phyloP scores from a whole-genome alignment of 2,113 vertebrate species.

The Hylia prasina region DNA sequence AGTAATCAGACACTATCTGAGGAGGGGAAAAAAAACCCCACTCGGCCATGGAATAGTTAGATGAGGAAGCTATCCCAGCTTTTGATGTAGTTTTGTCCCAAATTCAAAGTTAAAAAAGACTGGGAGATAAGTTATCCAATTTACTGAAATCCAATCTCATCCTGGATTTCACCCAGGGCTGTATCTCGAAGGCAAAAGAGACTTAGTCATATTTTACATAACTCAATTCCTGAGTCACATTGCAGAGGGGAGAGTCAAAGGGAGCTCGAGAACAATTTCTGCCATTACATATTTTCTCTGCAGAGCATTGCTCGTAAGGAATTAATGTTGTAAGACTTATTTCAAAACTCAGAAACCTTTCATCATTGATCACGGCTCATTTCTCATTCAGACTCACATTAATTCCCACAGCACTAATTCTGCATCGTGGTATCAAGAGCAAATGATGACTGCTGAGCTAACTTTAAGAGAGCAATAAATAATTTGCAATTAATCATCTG shows the following conservation, averaged over 20 bases:
- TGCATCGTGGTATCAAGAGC: background rate
- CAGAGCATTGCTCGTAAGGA: background rate
- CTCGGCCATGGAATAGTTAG: background rate
- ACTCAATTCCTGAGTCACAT: conserved; percentile 34
- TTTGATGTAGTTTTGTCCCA: conserved; percentile 21
- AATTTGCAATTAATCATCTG: conserved; percentile 5
- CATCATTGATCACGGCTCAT: background rate
- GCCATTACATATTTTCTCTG: conserved; percentile 20
- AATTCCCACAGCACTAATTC: background rate
- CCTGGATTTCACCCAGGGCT: conserved; percentile 44
- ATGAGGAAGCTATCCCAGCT: background rate
- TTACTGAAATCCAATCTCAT: conserved; percentile 49
- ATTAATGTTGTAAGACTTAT: background rate
- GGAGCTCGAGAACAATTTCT: background rate
- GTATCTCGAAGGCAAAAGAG: conserved; percentile 32
- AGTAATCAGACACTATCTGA: background rate
- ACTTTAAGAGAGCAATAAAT: background rate
- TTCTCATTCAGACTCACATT: background rate
- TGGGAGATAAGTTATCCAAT: conserved; percentile 51
- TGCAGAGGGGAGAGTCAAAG: conserved; percentile 19
- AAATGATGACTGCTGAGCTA: background rate
- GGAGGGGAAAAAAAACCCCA: background rate
- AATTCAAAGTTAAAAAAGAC: conserved; percentile 51
- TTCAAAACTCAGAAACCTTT: conserved; percentile 7
- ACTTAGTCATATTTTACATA: conserved; percentile 23